Evolutionary conservation across 2,888 invertebrate species (phyloP).

Genomic region (Melipona bicolor): DNA sequence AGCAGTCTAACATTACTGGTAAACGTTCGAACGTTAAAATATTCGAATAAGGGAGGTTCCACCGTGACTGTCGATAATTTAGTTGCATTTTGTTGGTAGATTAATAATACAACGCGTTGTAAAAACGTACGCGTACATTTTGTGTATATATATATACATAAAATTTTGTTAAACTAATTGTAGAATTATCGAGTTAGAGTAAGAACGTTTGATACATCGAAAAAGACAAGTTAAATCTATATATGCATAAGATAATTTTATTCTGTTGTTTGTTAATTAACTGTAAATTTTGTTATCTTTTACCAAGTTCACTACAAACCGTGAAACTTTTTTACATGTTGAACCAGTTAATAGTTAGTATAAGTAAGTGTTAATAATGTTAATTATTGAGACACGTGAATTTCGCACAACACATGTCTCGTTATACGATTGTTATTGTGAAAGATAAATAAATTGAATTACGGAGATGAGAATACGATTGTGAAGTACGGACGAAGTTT

Average conservation of each 20-base stretch:
- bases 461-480: not conserved
- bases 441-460: not conserved
- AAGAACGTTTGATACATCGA: not conserved
- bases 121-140: too few species aligned
- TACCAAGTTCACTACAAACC: not conserved
- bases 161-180: slow-evolving; percentile 12
- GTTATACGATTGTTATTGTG: not conserved
- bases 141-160: not conserved
- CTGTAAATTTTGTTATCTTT: too few species aligned
- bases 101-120: too few species aligned
- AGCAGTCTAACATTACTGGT: too few species aligned
- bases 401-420: not conserved
- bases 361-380: too few species aligned
- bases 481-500: not conserved
- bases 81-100: not conserved
- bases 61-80: not conserved
- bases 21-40: too few species aligned
- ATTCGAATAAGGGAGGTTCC: too few species aligned
- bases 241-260: not conserved
- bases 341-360: not conserved
- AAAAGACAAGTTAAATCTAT: not conserved
- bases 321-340: not conserved
- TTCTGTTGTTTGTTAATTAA: not conserved
- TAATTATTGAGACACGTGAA: not conserved
- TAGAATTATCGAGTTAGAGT: slow-evolving; percentile 1